Evolutionary conservation across 2,113 vertebrate species (phyloP).

Genomic region (Sporophila hypoxantha): DNA sequence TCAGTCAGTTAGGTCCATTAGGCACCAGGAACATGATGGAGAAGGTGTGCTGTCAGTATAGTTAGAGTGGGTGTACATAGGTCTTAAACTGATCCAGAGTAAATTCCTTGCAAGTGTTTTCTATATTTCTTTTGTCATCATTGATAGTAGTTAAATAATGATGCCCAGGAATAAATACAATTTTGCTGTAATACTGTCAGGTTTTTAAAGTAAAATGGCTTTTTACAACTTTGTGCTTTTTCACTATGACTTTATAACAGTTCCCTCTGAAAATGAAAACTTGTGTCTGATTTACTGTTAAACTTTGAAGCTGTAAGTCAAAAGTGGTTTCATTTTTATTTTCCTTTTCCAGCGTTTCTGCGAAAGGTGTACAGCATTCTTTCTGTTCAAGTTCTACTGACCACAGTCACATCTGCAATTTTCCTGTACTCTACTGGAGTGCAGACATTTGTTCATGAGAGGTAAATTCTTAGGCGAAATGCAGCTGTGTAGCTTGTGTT

Average conservation of each 20-base stretch:
- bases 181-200: background rate
- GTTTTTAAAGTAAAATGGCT: background rate
- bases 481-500: background rate
- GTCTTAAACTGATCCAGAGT: background rate
- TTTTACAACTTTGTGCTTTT: background rate
- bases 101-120: background rate
- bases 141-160: background rate
- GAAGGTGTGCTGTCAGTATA: background rate
- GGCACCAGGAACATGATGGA: background rate
- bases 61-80: background rate
- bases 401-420: slow-evolving; percentile 79
- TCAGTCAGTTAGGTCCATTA: background rate
- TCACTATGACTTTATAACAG: background rate
- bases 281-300: background rate
- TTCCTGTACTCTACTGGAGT: slow-evolving; percentile 82
- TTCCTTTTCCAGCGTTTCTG: slow-evolving; percentile 80
- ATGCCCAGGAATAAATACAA: background rate
- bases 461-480: slow-evolving; percentile 69
- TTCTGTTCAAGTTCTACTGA: slow-evolving; percentile 85
- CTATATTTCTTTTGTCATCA: background rate
- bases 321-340: background rate
- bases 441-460: slow-evolving; percentile 82
- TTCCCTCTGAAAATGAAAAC: background rate
- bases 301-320: background rate
- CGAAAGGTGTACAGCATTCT: slow-evolving; percentile 92